Percentiles rank a stretch among this genome's conserved stretches.
Conservation (phyloP, 2,113 vertebrate species). For the Protobothrops mucrosquamatus region DNA sequence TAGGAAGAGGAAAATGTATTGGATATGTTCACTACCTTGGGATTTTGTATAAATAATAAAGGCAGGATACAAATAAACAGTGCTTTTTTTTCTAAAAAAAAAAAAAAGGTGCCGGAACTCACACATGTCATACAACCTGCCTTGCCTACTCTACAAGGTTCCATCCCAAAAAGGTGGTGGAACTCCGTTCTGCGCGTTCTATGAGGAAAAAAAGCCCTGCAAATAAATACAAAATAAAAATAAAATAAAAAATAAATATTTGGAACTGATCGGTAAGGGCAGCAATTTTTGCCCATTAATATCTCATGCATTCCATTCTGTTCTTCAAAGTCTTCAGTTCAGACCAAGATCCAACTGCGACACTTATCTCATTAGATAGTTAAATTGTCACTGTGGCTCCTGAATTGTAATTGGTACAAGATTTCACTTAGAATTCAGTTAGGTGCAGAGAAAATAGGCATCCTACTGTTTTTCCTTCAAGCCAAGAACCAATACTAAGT, state of each 20-base stretch:
- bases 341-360: neutral
- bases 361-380: neutral
- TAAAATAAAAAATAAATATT: neutral
- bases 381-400: neutral
- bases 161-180: no score
- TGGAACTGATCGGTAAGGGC: neutral
- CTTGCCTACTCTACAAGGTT: no score
- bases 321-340: neutral
- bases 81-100: no score
- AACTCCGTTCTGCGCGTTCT: no score
- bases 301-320: neutral
- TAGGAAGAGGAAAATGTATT: neutral
- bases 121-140: no score
- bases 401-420: neutral
- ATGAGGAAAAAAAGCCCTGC: no score
- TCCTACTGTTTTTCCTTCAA: neutral
- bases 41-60: neutral
- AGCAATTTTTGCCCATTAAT: neutral
- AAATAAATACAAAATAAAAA: neutral
- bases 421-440: neutral
- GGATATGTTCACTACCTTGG: neutral
- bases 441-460: neutral
- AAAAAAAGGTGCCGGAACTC: no score
- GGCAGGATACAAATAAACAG: neutral
- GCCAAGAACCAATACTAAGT: constrained; percentile 41